Conservation (phyloP, 2,797 vertebrate genomes). For the Chiroxiphia lanceolata region DNA sequence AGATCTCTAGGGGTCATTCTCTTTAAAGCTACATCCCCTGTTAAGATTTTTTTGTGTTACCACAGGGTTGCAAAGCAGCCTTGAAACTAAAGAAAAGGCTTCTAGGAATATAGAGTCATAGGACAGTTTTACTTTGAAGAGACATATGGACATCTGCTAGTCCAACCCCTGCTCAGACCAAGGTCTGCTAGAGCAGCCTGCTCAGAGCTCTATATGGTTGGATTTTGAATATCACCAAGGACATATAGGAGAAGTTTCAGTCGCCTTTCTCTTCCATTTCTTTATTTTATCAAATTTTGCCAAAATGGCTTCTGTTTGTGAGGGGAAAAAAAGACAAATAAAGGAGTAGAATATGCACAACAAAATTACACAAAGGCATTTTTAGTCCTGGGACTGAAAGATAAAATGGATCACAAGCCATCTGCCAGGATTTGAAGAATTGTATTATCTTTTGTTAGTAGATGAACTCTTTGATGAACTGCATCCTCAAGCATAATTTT, state of each 20-base stretch:
- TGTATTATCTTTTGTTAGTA: neutral
- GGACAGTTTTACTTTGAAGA: neutral
- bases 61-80: neutral
- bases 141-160: neutral
- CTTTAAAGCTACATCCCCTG: neutral
- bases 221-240: neutral
- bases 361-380: neutral
- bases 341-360: neutral
- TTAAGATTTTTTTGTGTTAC: neutral
- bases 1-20: neutral
- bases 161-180: neutral
- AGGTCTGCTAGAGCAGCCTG: neutral
- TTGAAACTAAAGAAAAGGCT: neutral
- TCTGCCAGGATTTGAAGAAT: neutral
- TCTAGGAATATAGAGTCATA: neutral
- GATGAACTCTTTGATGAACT: neutral
- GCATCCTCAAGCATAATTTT: neutral
- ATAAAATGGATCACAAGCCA: neutral
- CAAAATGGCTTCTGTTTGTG: neutral
- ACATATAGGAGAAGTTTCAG: neutral
- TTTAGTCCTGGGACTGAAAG: neutral
- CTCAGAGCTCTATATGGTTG: neutral
- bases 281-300: neutral
- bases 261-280: neutral
- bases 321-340: neutral